Evolutionary conservation across 2,113 vertebrate species (phyloP), one percentile per base, ranked within the genome.

Genomic region (Carollia perspicillata): DNA sequence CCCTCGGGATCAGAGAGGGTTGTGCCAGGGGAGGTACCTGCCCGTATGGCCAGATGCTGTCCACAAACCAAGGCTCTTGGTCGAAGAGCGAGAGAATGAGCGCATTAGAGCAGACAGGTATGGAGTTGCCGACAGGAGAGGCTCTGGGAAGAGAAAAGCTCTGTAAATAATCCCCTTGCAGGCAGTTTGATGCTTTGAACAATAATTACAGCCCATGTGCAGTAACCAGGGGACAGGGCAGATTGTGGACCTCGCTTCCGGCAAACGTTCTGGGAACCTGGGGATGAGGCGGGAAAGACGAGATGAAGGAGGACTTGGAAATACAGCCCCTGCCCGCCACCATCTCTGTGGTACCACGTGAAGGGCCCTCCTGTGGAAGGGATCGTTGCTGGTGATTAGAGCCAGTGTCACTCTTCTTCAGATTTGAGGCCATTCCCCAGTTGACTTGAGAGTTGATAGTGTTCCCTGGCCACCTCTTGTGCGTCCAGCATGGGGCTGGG

Each of bases 171-270:
- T 37, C 84, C 11, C 20, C 53, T 40, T 77, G 49, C 49, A 79
- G 89, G 86, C 53, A 37, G 84, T 71, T 96, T 71, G 79, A 71
- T 94, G 83, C 84, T 93, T 78, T 92, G 84, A 86, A 86, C 49
- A 53, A 60, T 6, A 78, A 37, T 18, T 60, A 63, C 60, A 83
- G 78, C 63, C 66, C 66, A 8, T 18, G 33, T 79, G 74, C 69
- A 68, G 81, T 69, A 90, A 78, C 71, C 85, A 68, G 16, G 5
- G 0, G 0, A 22, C 12, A 33, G 53, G 63, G 53, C 71, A 47
- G 37, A 49, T 40, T 20, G 85, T 37, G n/a, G 51, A 74, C 69
- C 58, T 77, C 53, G 49, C 35, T 74, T 42, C 71, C 18, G 47
- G 81, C 33, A 33, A 65, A 78, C 5, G 26, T 69, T 71, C 68